phyloP scores from a whole-genome alignment of 2,113 vertebrate species.

The Chrysochloris asiatica region DNA sequence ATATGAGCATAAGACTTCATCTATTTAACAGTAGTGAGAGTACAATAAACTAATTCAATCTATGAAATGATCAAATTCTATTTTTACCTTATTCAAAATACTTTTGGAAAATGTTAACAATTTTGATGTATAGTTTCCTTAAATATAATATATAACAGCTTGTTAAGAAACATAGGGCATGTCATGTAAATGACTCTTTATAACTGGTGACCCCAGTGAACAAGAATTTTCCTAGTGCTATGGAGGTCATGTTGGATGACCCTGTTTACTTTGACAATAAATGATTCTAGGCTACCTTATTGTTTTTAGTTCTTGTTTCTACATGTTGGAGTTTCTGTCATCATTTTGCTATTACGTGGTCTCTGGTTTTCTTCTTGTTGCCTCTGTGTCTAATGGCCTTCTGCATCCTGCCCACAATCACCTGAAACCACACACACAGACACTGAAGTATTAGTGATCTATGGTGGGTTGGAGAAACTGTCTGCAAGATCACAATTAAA shows the following conservation, averaged over 20 bases:
- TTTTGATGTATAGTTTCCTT: not conserved
- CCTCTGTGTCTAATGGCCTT: not conserved
- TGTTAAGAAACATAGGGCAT: not conserved
- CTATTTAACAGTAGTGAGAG: not conserved
- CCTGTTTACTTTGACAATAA: fast-evolving
- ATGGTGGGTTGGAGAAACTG: not conserved
- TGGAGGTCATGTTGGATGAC: fast-evolving
- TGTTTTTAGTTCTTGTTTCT: not conserved
- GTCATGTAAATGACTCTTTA: not conserved
- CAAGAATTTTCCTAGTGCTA: not conserved
- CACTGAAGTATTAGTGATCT: not conserved
- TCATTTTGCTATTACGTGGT: not conserved
- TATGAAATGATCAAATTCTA: not conserved
- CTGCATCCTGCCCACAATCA: not conserved
- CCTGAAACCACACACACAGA: not conserved
- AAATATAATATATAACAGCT: not conserved
- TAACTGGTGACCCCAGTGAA: not conserved
- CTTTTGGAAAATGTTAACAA: not conserved
- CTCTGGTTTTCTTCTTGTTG: not conserved
- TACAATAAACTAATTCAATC: not conserved
- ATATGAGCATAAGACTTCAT: not conserved
- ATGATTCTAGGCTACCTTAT: too few relatives aligned
- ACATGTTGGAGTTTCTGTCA: not conserved
- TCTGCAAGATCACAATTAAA: not conserved
- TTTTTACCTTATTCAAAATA: not conserved